phyloP scores from a whole-genome alignment of 2,888 invertebrate species.

The Neoscelio sp. region DNA sequence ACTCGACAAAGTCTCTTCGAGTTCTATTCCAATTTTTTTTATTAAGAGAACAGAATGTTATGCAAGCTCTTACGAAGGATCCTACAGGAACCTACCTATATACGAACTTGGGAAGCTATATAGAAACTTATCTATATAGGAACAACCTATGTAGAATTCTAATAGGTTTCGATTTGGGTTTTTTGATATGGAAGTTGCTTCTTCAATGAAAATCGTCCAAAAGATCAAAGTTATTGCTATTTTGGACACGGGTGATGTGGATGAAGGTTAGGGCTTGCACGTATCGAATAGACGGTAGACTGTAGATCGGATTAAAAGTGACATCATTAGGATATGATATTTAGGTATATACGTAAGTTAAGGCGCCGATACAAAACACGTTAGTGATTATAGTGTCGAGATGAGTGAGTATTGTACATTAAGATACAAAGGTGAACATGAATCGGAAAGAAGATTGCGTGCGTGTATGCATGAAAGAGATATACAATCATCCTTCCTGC shows the following conservation, averaged over 20 bases:
- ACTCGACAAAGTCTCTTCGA: too few relatives aligned
- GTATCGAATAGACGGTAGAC: conserved; percentile 63
- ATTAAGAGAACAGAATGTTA: too few relatives aligned
- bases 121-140: too few relatives aligned
- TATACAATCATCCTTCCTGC: conserved; percentile 31
- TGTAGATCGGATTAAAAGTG: conserved; percentile 49
- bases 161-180: too few relatives aligned
- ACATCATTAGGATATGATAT: conserved; percentile 58
- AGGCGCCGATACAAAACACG: conserved; percentile 60
- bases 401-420: conserved; percentile 50
- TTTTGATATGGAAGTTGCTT: too few relatives aligned
- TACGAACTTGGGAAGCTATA: too few relatives aligned
- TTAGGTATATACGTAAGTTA: conserved; percentile 62
- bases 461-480: conserved; percentile 42
- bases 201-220: not conserved
- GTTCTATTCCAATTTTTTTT: too few relatives aligned
- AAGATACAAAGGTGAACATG: conserved; percentile 32
- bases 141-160: too few relatives aligned
- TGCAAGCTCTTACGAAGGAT: too few relatives aligned
- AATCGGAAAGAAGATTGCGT: conserved; percentile 23
- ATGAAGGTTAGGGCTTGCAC: conserved; percentile 56
- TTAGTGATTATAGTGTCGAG: conserved; percentile 35
- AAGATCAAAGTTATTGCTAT: not conserved
- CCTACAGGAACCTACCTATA: too few relatives aligned
- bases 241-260: conserved; percentile 17